Percentiles rank a stretch among this genome's conserved stretches.
Evolutionary conservation across 2,113 vertebrate species (phyloP).

Genomic region (Nicator chloris): DNA sequence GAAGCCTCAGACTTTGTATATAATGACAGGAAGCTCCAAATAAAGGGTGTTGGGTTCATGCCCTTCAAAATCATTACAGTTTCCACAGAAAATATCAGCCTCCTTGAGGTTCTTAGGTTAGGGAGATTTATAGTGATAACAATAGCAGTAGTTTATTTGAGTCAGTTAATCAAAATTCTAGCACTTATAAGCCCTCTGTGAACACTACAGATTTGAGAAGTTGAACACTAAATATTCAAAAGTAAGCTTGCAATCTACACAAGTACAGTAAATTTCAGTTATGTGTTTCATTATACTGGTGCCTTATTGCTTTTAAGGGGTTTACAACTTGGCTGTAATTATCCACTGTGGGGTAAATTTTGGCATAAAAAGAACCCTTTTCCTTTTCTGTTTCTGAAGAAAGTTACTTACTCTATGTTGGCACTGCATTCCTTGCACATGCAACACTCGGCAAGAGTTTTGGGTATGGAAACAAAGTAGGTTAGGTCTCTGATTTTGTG

Average conservation of each 20-base stretch:
- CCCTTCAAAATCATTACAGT: background rate
- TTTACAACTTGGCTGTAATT: constrained; percentile 64
- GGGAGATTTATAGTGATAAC: constrained; percentile 44
- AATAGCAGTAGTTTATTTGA: constrained; percentile 53
- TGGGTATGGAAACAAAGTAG: background rate
- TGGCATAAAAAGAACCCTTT: constrained; percentile 52
- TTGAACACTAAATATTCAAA: constrained; percentile 25
- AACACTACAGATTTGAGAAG: constrained; percentile 49
- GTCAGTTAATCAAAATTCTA: constrained; percentile 63
- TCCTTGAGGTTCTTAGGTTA: background rate
- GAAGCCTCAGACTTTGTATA: background rate
- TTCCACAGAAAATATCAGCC: constrained; percentile 18
- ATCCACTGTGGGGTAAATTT: constrained; percentile 47
- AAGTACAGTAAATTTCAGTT: constrained; percentile 53
- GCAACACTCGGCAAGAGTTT: background rate
- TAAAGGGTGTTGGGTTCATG: background rate
- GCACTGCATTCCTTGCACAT: background rate
- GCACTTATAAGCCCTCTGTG: constrained; percentile 56
- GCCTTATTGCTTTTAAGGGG: constrained; percentile 64
- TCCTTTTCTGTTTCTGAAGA: constrained; percentile 39
- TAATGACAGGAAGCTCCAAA: constrained; percentile 28
- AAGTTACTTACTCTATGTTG: constrained; percentile 37
- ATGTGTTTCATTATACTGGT: constrained; percentile 68
- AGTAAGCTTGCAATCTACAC: constrained; percentile 21
- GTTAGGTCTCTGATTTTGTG: background rate